Evolutionary conservation across 30 jellyfish, hydroid and myxozoan genomes (phyloP).

Genomic region (Haliclystus octoradiatus): DNA sequence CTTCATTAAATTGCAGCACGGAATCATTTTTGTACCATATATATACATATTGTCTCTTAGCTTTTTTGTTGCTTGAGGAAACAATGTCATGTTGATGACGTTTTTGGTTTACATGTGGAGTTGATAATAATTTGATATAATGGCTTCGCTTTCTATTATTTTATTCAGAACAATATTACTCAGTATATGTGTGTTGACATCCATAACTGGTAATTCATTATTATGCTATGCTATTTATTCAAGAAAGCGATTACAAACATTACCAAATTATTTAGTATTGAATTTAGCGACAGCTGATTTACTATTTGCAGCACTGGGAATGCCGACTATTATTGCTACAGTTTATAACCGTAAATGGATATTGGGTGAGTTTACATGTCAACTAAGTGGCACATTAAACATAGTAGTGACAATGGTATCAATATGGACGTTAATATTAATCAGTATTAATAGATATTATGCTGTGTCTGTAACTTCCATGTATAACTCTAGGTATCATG

Average conservation of each 20-base stretch:
- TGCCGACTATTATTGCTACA: slow-evolving; percentile 64
- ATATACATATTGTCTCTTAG: too few species aligned
- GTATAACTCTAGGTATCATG: slow-evolving; percentile 28
- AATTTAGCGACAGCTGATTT: slow-evolving; percentile 88
- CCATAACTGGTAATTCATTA: slow-evolving; percentile 51
- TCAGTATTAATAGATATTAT: slow-evolving; percentile 71
- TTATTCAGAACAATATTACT: slow-evolving; percentile 42
- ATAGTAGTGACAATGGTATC: slow-evolving; percentile 64
- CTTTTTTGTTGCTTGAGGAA: too few species aligned
- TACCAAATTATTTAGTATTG: slow-evolving; percentile 77
- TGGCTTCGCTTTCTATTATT: too few species aligned
- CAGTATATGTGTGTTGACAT: slow-evolving; percentile 27
- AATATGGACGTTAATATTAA: slow-evolving; percentile 74
- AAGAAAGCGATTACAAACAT: slow-evolving; percentile 39
- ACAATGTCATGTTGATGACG: too few species aligned
- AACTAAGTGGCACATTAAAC: slow-evolving; percentile 59
- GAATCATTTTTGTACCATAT: too few species aligned
- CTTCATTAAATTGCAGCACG: too few species aligned
- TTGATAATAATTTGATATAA: too few species aligned
- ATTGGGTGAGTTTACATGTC: slow-evolving; percentile 64
- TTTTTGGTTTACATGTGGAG: too few species aligned
- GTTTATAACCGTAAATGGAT: slow-evolving; percentile 65
- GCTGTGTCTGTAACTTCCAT: slow-evolving; percentile 64
- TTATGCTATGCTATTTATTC: slow-evolving; percentile 54
- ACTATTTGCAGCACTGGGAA: slow-evolving; percentile 47